A percentile compares a stretch with the other conserved stretches of the same genome.
Conservation (phyloP, 2,113 vertebrate genomes). For the Oncorhynchus masou region DNA sequence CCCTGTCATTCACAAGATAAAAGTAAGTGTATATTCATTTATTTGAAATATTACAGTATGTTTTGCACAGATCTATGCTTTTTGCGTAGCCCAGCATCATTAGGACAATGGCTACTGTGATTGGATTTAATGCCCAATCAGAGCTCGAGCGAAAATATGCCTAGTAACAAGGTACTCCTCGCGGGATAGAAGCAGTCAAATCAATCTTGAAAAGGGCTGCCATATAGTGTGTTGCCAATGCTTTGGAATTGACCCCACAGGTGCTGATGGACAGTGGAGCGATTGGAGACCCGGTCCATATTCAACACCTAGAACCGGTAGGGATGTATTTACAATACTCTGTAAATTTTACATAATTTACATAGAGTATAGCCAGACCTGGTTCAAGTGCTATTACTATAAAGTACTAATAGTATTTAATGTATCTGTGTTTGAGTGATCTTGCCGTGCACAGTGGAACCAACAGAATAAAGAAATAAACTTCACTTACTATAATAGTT, state of each 20-base stretch:
- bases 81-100: too few relatives aligned
- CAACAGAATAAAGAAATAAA: background rate
- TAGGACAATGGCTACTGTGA: too few relatives aligned
- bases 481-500: background rate
- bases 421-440: background rate
- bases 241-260: slow-evolving; percentile 48
- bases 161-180: too few relatives aligned
- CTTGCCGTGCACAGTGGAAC: too few relatives aligned
- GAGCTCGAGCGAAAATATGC: too few relatives aligned
- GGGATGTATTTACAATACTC: slow-evolving; percentile 5
- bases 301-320: slow-evolving; percentile 84
- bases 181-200: too few relatives aligned
- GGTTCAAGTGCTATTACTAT: too few relatives aligned
- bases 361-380: too few relatives aligned
- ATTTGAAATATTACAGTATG: too few relatives aligned
- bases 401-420: background rate
- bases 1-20: slow-evolving; percentile 74
- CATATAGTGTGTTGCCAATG: background rate
- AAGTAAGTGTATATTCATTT: slow-evolving; percentile 58
- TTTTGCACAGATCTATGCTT: too few relatives aligned
- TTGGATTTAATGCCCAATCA: too few relatives aligned
- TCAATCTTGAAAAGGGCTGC: background rate
- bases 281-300: slow-evolving; percentile 80
- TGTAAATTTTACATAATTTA: background rate
- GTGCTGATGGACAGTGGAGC: slow-evolving; percentile 72